These are phyloP conservation scores for Neria commutata DNA, from an alignment of 2,888 invertebrate genomes.

Conservation along the genomic window DNA sequence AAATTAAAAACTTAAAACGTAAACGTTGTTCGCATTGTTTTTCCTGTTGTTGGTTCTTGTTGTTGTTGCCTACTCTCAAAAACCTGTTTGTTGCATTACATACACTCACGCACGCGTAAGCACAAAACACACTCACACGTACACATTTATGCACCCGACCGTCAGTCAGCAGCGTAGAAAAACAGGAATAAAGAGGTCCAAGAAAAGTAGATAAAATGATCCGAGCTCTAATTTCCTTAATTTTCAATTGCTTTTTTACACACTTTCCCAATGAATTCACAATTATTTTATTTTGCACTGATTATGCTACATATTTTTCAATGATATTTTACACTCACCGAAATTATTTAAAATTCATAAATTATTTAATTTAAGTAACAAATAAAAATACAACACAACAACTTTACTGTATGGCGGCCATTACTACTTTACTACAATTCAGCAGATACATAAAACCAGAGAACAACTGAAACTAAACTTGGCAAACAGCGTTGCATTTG, in stretches of 20 bases:
- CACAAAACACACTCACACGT: background rate
- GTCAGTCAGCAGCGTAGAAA: background rate
- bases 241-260: constrained; percentile 14
- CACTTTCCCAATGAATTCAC: constrained; percentile 10
- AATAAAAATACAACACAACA: constrained; percentile 48
- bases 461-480: constrained; percentile 32
- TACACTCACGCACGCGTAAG: constrained; percentile 19
- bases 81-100: constrained; percentile 39
- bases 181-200: too few relatives aligned
- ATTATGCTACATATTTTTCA: background rate
- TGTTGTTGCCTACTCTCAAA: constrained; percentile 31
- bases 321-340: constrained; percentile 40
- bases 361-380: constrained; percentile 47
- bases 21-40: constrained; percentile 41
- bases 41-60: constrained; percentile 36
- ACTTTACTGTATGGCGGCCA: constrained; percentile 44
- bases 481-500: too few relatives aligned
- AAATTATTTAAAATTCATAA: constrained; percentile 45
- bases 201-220: background rate
- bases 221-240: constrained; percentile 16
- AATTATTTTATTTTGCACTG: background rate
- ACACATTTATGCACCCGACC: constrained; percentile 14
- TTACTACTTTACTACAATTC: constrained; percentile 24
- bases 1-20: constrained; percentile 26
- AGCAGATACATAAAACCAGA: constrained; percentile 18